Evolutionary conservation across 2,888 invertebrate genomes (phyloP), one percentile per base, ranked within the genome.

Genomic region (Cephus rjabovi): DNA sequence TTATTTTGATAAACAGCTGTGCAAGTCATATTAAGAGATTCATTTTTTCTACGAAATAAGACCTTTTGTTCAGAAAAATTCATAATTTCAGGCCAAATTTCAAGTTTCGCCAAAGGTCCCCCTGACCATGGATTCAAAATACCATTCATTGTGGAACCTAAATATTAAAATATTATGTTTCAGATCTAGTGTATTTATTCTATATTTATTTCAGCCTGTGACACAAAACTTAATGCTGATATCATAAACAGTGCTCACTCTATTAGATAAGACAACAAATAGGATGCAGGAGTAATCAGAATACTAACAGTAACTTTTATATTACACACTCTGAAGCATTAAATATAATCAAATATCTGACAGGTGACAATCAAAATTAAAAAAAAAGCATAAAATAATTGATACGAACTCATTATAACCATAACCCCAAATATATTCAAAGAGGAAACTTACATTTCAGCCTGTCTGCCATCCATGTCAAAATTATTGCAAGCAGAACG

Each of bases 21-120:
- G 70, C 88, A 88, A 35, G 88, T 88, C 81, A 88, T 83, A 77
- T 87, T 88, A n/a, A 88, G 78, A n/a, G 86, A 85, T 76, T 87
- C 86, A 76, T 86, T 86, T 73, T 83, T 85, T 81, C 82, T 85
- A 76, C 83, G 82, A 4, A 84, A 79, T 73, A 88, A 79, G 76
- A 86, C 75, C 76, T 82, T 85, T 69, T 80, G 81, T 12, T 79
- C 83, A 2, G 82, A 81, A 37, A 80, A 82, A 11, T 75, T 79
- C 68, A 79, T 79, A 30, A 83, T 82, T 77, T 81, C 83, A 11
- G 86, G 86, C 71, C 77, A 73, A 9, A 86, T 82, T 75, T 85
- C 83, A 40, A 87, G 76, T 76, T 82, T 84, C 12, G 81, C 82
- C 34, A 82, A 77, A 34, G 80, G 81, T 1, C 79, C 80, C 40